These are phyloP conservation scores for Phthorimaea operculella DNA, from an alignment of 1,140 invertebrate genomes.

Conservation along the genomic window DNA sequence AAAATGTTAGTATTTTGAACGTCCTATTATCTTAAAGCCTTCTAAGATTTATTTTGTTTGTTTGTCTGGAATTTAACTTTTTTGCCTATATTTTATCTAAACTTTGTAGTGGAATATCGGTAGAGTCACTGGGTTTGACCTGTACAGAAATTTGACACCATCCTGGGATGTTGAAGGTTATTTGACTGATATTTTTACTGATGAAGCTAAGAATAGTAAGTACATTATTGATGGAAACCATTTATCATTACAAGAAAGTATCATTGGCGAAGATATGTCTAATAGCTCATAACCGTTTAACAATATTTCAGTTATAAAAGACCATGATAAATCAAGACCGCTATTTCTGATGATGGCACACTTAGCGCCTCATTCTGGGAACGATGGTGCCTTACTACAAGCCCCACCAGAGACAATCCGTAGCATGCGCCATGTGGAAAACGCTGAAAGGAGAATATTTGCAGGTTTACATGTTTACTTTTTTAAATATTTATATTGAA, in stretches of 20 bases:
- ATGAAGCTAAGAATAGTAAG: slow-evolving; percentile 71
- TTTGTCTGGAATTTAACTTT: too few relatives aligned
- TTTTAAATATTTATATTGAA: too few relatives aligned
- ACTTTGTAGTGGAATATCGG: slow-evolving; percentile 46
- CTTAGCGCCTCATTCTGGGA: slow-evolving; percentile 51
- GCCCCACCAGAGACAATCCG: slow-evolving; percentile 34
- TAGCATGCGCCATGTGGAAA: slow-evolving; percentile 38
- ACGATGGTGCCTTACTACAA: slow-evolving; percentile 37
- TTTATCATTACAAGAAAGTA: too few relatives aligned
- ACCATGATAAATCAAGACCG: slow-evolving; percentile 38
- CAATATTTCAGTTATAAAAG: slow-evolving; percentile 34
- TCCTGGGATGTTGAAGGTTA: slow-evolving; percentile 72
- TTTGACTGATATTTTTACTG: slow-evolving; percentile 81
- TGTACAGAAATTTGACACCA: slow-evolving; percentile 70
- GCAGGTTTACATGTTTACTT: slow-evolving; percentile 27
- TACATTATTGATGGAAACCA: too few relatives aligned
- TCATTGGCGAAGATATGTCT: too few relatives aligned
- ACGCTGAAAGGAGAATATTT: slow-evolving; percentile 47
- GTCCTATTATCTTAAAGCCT: too few relatives aligned
- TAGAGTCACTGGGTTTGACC: slow-evolving; percentile 71
- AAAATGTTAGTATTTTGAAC: slow-evolving; percentile 59
- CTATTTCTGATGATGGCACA: slow-evolving; percentile 49
- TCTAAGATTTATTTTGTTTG: too few relatives aligned
- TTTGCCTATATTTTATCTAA: background rate
- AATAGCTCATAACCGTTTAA: too few relatives aligned